phyloP scores from a whole-genome alignment of 2,888 invertebrate species.

The Perizoma affinitatum region DNA sequence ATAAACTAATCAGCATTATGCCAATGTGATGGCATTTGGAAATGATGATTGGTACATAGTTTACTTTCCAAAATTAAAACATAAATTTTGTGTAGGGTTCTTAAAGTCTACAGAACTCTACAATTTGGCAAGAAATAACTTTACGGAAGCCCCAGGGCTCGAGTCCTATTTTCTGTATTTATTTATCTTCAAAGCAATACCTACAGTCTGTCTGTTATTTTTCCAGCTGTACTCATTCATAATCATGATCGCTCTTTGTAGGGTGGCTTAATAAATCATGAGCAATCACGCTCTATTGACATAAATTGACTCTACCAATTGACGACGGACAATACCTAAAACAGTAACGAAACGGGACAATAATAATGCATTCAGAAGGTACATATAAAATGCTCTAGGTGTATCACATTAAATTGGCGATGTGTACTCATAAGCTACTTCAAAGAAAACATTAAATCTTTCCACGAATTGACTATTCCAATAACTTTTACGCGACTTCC shows the following conservation, averaged over 20 bases:
- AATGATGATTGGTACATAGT: no score
- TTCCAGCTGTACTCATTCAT: conserved; percentile 15
- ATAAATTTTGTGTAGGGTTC: no score
- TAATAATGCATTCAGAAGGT: background rate
- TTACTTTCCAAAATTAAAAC: no score
- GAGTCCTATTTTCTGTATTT: background rate
- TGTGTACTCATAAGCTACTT: conserved; percentile 15
- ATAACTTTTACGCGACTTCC: conserved; percentile 17
- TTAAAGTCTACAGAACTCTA: no score
- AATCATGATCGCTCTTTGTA: conserved; percentile 3
- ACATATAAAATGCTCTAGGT: conserved; percentile 1
- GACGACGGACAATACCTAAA: background rate
- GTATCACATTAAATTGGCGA: conserved; percentile 3
- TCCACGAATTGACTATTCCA: conserved; percentile 19
- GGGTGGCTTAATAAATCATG: conserved; percentile 18
- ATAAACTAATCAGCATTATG: conserved; percentile 5
- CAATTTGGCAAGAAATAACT: no score
- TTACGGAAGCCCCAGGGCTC: no score
- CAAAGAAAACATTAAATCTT: conserved; percentile 10
- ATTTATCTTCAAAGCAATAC: conserved; percentile 11
- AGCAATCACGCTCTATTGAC: conserved; percentile 20
- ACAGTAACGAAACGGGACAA: background rate
- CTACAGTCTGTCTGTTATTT: conserved; percentile 6
- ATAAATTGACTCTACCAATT: conserved; percentile 24
- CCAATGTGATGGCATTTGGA: background rate